phyloP scores from a whole-genome alignment of 1,140 invertebrate species.

The Drosophila pruinosa region DNA sequence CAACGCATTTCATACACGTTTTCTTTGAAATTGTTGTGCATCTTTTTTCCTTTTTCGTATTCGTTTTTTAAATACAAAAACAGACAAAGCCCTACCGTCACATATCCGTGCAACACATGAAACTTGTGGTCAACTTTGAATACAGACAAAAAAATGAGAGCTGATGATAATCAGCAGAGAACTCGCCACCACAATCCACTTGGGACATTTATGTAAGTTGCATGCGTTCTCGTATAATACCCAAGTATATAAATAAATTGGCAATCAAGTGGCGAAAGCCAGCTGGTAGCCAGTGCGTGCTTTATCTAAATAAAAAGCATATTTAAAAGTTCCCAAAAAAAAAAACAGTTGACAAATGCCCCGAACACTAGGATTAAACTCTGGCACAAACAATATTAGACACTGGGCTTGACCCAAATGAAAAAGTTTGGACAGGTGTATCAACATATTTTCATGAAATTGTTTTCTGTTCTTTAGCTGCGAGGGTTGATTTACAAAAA shows the following conservation, averaged over 20 bases:
- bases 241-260: constrained; percentile 27
- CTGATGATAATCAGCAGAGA: constrained; percentile 14
- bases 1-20: neutral
- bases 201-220: constrained; percentile 36
- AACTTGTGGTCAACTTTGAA: constrained; percentile 4
- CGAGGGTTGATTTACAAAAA: neutral
- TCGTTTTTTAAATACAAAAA: neutral
- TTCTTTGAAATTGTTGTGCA: constrained; percentile 8
- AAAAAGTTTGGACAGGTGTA: constrained; percentile 27
- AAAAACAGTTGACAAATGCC: constrained; percentile 14
- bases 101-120: neutral
- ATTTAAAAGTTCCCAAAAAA: constrained; percentile 38
- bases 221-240: neutral
- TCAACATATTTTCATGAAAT: neutral
- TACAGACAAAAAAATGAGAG: neutral
- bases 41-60: too few relatives aligned
- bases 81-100: neutral
- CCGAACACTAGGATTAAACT: neutral
- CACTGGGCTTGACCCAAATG: constrained; percentile 10
- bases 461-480: neutral
- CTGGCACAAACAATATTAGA: constrained; percentile 17
- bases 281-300: neutral
- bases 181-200: constrained; percentile 35
- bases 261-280: constrained; percentile 24
- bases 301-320: constrained; percentile 30